Evolutionary conservation across 2,888 invertebrate genomes (phyloP).

Genomic region (Synanthedon vespiformis): DNA sequence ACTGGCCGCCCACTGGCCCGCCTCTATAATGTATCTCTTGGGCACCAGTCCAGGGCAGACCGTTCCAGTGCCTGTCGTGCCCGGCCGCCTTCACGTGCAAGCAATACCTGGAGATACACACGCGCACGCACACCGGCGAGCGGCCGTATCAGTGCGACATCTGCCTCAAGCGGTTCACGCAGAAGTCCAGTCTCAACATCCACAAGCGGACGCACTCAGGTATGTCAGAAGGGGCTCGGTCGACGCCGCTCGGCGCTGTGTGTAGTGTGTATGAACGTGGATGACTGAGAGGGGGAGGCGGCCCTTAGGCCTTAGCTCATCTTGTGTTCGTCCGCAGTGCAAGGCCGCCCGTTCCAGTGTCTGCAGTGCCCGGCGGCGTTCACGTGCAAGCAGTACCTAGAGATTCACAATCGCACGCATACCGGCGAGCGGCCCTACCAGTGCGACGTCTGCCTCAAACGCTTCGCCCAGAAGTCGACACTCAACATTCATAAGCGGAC

Average conservation of each 20-base stretch:
- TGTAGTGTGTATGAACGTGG: slow-evolving; percentile 25
- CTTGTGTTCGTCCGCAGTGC: slow-evolving; percentile 49
- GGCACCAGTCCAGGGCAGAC: slow-evolving; percentile 71
- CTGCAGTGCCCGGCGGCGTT: slow-evolving; percentile 71
- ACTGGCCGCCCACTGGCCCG: slow-evolving; percentile 47
- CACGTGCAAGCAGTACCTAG: slow-evolving; percentile 70
- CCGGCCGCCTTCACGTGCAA: slow-evolving; percentile 71
- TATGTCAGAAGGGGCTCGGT: slow-evolving; percentile 30
- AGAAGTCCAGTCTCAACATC: slow-evolving; percentile 85
- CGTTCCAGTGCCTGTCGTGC: slow-evolving; percentile 73
- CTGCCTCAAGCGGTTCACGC: slow-evolving; percentile 84
- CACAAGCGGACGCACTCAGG: slow-evolving; percentile 83
- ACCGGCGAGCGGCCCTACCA: slow-evolving; percentile 72
- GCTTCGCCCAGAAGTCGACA: slow-evolving; percentile 86
- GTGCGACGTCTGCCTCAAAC: slow-evolving; percentile 82
- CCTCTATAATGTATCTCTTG: slow-evolving; percentile 68
- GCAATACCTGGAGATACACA: slow-evolving; percentile 73
- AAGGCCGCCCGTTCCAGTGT: slow-evolving; percentile 72
- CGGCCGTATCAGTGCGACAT: slow-evolving; percentile 78
- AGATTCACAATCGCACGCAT: slow-evolving; percentile 69
- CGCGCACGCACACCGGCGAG: slow-evolving; percentile 72
- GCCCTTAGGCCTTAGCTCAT: slow-evolving; percentile 16
- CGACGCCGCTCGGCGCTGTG: slow-evolving; percentile 15
- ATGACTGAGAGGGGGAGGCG: slow-evolving; percentile 17
- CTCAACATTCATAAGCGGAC: slow-evolving; percentile 85